Base-by-base conservation (phyloP, 2,888 invertebrate genomes). In the Tryphoninae sp. region DNA sequence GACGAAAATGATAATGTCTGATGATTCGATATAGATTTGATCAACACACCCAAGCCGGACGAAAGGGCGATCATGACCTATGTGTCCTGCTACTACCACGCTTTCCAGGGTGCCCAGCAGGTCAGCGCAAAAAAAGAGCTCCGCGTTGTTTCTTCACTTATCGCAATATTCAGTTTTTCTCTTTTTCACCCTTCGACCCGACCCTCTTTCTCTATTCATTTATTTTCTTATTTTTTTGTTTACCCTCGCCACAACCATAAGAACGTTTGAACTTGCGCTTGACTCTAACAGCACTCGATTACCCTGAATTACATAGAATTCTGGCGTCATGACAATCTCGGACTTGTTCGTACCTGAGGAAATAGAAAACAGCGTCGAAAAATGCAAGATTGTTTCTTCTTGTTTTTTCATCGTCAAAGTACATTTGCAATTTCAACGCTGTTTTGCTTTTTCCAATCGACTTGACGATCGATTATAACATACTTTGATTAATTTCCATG, bases 41-140 rank as follows among this genome's bases (percentile, higher is more conserved):
- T 99, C 95, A 99, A 99, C 96, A 98, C 98, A 92, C 98, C 98
- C 92, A 99, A 98, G 95, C 99, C 99, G 93, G 99, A 99, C 94
- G 99, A 99, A 95, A 97, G 99, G 94, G 99, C 99, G 93, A 98
- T 99, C 93, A 99, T 99, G 99, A 99, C 99, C 92, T 99, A 99
- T 94, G 99, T 99, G 94, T 99, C 99, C 93, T 99, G 99, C 95
- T 99, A 99, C 95, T 99, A 99, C 95, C 99, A 99, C 94, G 99
- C 99, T 93, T 99, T 99, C 97, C 98, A 99, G 95, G 99, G 99
- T 94, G 98, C 98, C 93, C 98, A 98, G 95, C 98, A 98, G 98
- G 98, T 98, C 92, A 92, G 93, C 93, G 90, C 74, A 77, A 80
- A 69, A 49, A 74, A 51, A 78, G 76, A 49, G 40, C 40, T 62